Base-by-base conservation (phyloP, 1,140 invertebrate genomes). In the Cydia splendana region DNA sequence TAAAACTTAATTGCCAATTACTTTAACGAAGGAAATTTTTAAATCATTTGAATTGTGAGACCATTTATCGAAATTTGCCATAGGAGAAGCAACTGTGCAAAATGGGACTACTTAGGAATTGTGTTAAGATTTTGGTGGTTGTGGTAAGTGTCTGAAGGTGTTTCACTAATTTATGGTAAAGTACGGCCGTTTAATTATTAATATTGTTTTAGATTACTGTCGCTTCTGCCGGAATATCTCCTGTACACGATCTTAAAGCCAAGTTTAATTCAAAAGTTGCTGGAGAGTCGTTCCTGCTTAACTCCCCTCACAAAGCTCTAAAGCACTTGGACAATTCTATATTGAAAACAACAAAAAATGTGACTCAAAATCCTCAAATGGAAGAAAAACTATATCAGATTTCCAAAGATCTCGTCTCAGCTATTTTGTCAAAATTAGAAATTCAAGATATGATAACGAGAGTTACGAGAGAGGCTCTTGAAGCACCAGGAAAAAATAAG, bases 361-460 rank as follows among this genome's bases (percentile, higher is more conserved):
- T 93, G 4, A 91, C 90, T 6, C 84, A 91, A 79, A 93, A 90
- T 84, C 84, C 85, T 9, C 81, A 88, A 81, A 93, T 91, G 88
- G 90, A 91, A 80, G 86, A 89, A 75, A 90, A 85, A 51, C 78
- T 93, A 6, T 93, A 90, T 77, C 85, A 89, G 80, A 86, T 93
- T 76, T 89, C 90, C 18, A 91, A 91, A 77, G 89, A 93, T 79
- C 80, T 93, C 4, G 88, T 93, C 65, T 88, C 87, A 34, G 85
- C 90, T 15, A 89, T 91, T 62, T 77, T 93, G 53, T 84, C 85
- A 0, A 93, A 91, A 77, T 78, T 91, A 76, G 91, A 91, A 81
- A 87, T 90, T 45, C 89, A 91, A 85, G 89, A 93, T 76, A 91
- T 91, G 87, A 89, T 91, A 18, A 93, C 91, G 24, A 86, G 90